A percentile compares a stretch with the other conserved stretches of the same genome.
Conservation (phyloP, 2,888 invertebrate genomes). For the Carabus problematicus region DNA sequence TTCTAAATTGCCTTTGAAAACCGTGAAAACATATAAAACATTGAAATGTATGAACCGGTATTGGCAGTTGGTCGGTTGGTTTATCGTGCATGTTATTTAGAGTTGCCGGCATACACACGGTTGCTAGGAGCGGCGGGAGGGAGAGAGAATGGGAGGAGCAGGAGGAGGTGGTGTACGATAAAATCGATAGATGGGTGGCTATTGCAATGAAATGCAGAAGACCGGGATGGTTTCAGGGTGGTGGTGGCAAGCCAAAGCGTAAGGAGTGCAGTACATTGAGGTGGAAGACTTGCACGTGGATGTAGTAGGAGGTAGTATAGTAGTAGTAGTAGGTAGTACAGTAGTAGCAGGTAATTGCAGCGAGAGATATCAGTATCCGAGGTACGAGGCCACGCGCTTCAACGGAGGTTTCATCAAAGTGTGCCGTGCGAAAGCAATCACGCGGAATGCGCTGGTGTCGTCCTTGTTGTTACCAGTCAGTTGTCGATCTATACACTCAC, state of each 20-base stretch:
- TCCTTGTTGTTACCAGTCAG: slow-evolving; percentile 32
- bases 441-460: slow-evolving; percentile 42
- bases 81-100: slow-evolving; percentile 44
- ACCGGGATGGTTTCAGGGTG: neutral
- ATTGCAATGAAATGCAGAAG: too few species aligned
- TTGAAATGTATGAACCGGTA: slow-evolving; percentile 34
- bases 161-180: slow-evolving; percentile 18
- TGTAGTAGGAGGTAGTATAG: neutral
- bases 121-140: neutral
- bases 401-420: slow-evolving; percentile 42
- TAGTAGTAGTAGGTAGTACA: neutral
- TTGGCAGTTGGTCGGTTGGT: slow-evolving; percentile 33
- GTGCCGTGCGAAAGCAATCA: slow-evolving; percentile 43
- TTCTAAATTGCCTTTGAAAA: slow-evolving; percentile 39
- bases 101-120: neutral
- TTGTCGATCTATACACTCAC: slow-evolving; percentile 18
- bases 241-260: neutral
- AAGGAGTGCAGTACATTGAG: neutral
- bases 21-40: slow-evolving; percentile 41
- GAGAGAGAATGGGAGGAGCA: neutral
- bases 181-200: slow-evolving; percentile 39
- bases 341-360: neutral
- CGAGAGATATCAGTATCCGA: too few species aligned
- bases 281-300: neutral
- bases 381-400: slow-evolving; percentile 13